phyloP scores from a whole-genome alignment of 2,888 invertebrate genomes.

The Scaptomyza caliginosa region DNA sequence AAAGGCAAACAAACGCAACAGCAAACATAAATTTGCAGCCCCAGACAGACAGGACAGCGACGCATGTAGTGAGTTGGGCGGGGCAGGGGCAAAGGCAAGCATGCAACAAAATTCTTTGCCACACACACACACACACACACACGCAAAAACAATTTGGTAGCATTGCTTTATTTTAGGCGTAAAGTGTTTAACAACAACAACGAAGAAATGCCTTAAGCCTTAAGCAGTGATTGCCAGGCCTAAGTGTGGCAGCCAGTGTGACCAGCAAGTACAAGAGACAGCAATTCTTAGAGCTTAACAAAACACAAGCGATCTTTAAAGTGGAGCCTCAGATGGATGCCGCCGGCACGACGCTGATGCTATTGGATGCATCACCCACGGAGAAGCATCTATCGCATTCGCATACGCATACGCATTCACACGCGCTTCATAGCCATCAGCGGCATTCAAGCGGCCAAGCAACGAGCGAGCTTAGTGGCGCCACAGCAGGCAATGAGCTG shows the following conservation, averaged over 20 bases:
- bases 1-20: slow-evolving; percentile 55
- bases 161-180: slow-evolving; percentile 31
- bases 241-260: slow-evolving; percentile 4
- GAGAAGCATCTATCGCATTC: slow-evolving; percentile 42
- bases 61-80: neutral
- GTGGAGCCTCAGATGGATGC: slow-evolving; percentile 73
- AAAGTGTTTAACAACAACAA: slow-evolving; percentile 15
- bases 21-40: slow-evolving; percentile 61
- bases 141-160: neutral
- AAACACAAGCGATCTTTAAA: slow-evolving; percentile 8
- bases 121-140: neutral
- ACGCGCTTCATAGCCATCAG: slow-evolving; percentile 24
- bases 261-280: neutral
- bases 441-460: slow-evolving; percentile 37
- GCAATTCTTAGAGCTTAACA: neutral
- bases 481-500: slow-evolving; percentile 8
- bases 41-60: slow-evolving; percentile 16
- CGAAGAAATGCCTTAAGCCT: slow-evolving; percentile 12
- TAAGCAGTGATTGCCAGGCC: slow-evolving; percentile 3
- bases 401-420: slow-evolving; percentile 56
- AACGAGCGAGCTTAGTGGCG: slow-evolving; percentile 16
- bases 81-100: slow-evolving; percentile 23
- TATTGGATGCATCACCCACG: slow-evolving; percentile 64
- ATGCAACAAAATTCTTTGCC: slow-evolving; percentile 37
- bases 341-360: slow-evolving; percentile 71